A percentile compares a stretch with the other conserved stretches of the same genome.
phyloP scores from a whole-genome alignment of 1,140 invertebrate genomes.

The Cardiocondyla obscurior region DNA sequence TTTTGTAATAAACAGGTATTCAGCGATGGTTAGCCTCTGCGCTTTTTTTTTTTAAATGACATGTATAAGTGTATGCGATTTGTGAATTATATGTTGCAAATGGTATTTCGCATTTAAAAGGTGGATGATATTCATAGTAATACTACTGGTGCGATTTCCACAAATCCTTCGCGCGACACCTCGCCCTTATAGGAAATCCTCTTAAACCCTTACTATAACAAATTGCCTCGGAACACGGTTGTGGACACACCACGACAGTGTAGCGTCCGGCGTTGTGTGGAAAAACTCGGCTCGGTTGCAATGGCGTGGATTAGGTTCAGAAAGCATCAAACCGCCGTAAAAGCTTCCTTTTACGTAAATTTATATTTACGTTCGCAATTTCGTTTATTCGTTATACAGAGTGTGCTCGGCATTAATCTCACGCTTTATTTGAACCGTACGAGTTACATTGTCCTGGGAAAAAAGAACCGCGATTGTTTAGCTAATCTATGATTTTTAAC shows the following conservation, averaged over 20 bases:
- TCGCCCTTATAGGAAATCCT: slow-evolving; percentile 28
- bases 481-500: neutral
- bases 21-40: neutral
- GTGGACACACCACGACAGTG: neutral
- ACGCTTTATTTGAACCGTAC: neutral
- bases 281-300: slow-evolving; percentile 45
- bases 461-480: neutral
- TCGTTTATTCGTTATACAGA: neutral
- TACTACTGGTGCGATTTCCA: slow-evolving; percentile 3
- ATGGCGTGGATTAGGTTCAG: slow-evolving; percentile 30
- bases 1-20: neutral
- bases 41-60: neutral
- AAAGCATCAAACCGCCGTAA: slow-evolving; percentile 43
- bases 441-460: neutral
- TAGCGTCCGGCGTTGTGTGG: slow-evolving; percentile 21
- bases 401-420: neutral
- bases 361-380: slow-evolving; percentile 13
- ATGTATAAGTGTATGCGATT: neutral
- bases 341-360: slow-evolving; percentile 44
- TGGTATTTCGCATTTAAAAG: neutral
- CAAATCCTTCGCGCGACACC: slow-evolving; percentile 13
- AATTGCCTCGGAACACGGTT: slow-evolving; percentile 6
- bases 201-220: slow-evolving; percentile 38
- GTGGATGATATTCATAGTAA: neutral
- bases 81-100: slow-evolving; percentile 3